phyloP scores from a whole-genome alignment of 2,113 vertebrate species.

The Mormoops blainvillei region DNA sequence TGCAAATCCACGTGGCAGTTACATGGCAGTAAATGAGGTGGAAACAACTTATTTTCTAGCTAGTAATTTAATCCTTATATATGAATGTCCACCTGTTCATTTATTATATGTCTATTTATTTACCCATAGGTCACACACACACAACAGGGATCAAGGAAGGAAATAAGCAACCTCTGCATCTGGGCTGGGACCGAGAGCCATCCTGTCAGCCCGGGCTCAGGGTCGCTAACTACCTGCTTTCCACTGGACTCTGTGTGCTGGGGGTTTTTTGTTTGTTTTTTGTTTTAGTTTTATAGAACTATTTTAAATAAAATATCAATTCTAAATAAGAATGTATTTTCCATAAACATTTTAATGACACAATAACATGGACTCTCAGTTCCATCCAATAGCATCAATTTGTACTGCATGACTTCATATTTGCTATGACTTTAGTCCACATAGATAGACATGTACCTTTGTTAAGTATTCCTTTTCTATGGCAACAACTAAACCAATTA shows the following conservation, averaged over 20 bases:
- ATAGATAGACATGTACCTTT: background rate
- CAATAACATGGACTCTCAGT: background rate
- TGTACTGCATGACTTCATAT: background rate
- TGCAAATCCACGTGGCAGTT: background rate
- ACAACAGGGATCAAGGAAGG: background rate
- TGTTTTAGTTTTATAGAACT: background rate
- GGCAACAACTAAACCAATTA: background rate
- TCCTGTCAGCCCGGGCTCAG: background rate
- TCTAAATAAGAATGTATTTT: background rate
- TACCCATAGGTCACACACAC: background rate
- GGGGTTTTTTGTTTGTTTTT: background rate
- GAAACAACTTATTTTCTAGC: background rate
- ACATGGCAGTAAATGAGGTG: background rate
- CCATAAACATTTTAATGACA: background rate
- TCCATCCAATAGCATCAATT: background rate
- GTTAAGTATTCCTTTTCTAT: background rate
- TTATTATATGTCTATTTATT: background rate
- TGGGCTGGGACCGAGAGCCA: background rate
- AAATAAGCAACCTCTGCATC: background rate
- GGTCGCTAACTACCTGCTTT: background rate
- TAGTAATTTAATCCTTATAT: background rate
- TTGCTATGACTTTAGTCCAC: background rate
- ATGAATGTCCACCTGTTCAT: too few relatives aligned
- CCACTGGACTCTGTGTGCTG: background rate
- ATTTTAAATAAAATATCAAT: conserved; percentile 3